Evolutionary conservation across 2,113 vertebrate species (phyloP), one percentile per base, ranked within the genome.

Genomic region (Zeus faber): DNA sequence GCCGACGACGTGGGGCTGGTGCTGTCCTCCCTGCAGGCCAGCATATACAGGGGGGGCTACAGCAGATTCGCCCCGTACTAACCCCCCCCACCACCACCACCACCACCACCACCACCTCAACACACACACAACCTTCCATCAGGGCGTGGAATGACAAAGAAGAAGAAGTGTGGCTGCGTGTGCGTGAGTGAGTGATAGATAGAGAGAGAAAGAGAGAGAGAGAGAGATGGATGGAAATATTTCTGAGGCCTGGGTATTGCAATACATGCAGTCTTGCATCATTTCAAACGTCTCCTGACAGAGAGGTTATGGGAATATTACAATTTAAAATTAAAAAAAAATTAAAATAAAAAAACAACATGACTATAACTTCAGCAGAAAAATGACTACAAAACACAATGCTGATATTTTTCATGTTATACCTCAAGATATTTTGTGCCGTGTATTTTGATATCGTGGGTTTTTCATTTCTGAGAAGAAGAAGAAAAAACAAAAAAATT

Each of bases 341-440:
- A n/a, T n/a, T n/a, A n/a, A n/a, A n/a, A n/a, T n/a, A n/a, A n/a
- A n/a, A n/a, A n/a, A n/a, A n/a, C n/a, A n/a, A n/a, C n/a, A n/a
- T n/a, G n/a, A n/a, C n/a, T n/a, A n/a, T n/a, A n/a, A n/a, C n/a
- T n/a, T n/a, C n/a, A n/a, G n/a, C n/a, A n/a, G n/a, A n/a, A n/a
- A n/a, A n/a, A n/a, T n/a, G n/a, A n/a, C n/a, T n/a, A n/a, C n/a
- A n/a, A n/a, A n/a, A n/a, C n/a, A n/a, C n/a, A n/a, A n/a, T n/a
- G n/a, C 74, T 89, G 89, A 95, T 93, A 94, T 95, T 97, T 98
- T 97, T 96, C 95, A 95, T 98, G 94, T 95, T 96, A 97, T 98
- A 98, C 95, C 95, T 98, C 95, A 98, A n/a, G 92, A 96, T 97
- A 95, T 96, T 97, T 96, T 97, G 95, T 98, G 95, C 93, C 94